phyloP scores from a whole-genome alignment of 1,140 invertebrate genomes.

The Pogonomyrmex californicus region DNA sequence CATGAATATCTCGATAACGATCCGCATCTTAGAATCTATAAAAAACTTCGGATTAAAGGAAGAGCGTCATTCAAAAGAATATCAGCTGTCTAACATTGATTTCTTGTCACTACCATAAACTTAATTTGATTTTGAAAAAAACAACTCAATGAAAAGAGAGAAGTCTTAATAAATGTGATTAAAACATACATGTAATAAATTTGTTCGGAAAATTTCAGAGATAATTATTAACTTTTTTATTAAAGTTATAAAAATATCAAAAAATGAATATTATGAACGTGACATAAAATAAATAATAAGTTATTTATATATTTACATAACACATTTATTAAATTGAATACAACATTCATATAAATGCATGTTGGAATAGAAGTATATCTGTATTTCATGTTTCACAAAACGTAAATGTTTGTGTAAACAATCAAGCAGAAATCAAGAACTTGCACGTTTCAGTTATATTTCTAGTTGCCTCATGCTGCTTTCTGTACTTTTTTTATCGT shows the following conservation, averaged over 20 bases:
- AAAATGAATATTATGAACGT: neutral
- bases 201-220: neutral
- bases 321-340: constrained; percentile 6
- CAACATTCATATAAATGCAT: neutral
- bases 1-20: constrained; percentile 49
- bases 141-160: neutral
- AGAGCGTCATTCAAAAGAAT: constrained; percentile 22
- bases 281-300: neutral
- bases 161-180: neutral
- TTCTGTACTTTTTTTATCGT: constrained; percentile 15
- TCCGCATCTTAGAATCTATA: constrained; percentile 18
- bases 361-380: neutral
- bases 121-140: constrained; percentile 12
- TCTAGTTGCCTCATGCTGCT: neutral
- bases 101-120: neutral
- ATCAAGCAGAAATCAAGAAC: constrained; percentile 39
- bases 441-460: constrained; percentile 30
- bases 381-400: constrained; percentile 4
- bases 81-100: neutral
- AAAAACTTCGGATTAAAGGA: constrained; percentile 45
- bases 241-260: neutral
- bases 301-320: neutral
- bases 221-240: neutral
- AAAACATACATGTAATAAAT: neutral
- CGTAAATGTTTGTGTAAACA: constrained; percentile 34